phyloP scores from a whole-genome alignment of 2,888 invertebrate genomes.

The Nipponacmea schrenckii region DNA sequence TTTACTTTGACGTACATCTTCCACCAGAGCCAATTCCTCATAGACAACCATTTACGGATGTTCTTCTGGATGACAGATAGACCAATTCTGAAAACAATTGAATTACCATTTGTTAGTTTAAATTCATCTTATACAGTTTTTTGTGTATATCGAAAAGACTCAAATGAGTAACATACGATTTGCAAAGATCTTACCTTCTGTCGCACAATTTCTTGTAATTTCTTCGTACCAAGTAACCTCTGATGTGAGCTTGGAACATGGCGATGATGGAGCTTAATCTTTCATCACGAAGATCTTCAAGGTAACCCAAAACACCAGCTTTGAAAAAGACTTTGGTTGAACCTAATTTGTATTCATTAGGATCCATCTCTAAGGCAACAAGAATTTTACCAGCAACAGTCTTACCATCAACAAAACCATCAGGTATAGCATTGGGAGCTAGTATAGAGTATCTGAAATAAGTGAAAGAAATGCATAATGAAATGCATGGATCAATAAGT shows the following conservation, averaged over 20 bases:
- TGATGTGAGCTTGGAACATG: conserved; percentile 89
- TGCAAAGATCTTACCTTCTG: conserved; percentile 79
- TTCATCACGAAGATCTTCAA: conserved; percentile 99
- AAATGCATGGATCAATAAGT: no score
- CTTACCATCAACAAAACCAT: conserved; percentile 71
- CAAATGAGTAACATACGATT: no score
- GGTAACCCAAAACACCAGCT: conserved; percentile 99
- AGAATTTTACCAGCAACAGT: conserved; percentile 76
- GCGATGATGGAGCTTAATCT: conserved; percentile 95
- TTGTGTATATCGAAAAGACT: no score
- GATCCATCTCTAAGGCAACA: conserved; percentile 78
- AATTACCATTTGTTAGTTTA: not conserved
- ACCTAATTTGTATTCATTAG: conserved; percentile 96
- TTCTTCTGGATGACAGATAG: conserved; percentile 99
- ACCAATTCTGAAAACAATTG: conserved; percentile 76
- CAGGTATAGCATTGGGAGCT: conserved; percentile 83
- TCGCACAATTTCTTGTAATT: conserved; percentile 98
- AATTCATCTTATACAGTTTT: no score
- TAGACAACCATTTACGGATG: conserved; percentile 98
- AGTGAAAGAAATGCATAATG: conserved; percentile 9
- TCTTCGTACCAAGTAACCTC: conserved; percentile 78
- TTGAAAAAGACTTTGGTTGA: conserved; percentile 99
- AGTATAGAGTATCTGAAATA: conserved; percentile 87
- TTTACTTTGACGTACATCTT: conserved; percentile 84
- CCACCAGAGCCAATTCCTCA: conserved; percentile 99